Conservation (phyloP, 2,797 vertebrate genomes). For the Characodon lateralis region DNA sequence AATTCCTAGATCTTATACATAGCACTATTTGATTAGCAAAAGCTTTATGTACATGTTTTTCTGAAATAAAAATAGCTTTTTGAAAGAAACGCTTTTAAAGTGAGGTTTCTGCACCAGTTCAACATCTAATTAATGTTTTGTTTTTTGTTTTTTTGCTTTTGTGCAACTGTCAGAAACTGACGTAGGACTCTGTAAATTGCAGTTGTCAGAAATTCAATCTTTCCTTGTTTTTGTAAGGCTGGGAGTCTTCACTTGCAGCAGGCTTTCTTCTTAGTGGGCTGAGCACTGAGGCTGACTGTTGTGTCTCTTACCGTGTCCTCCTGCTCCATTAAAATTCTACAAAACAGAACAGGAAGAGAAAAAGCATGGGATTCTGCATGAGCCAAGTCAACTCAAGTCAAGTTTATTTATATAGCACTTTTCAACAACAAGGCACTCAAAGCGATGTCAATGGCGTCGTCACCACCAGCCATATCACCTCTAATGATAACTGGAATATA, state of each 20-base stretch:
- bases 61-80: slow-evolving; percentile 13
- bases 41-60: neutral
- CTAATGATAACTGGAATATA: neutral
- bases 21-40: neutral
- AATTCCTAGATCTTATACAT: neutral
- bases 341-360: slow-evolving; percentile 17
- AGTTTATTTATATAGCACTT: too few relatives aligned
- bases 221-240: neutral
- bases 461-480: neutral
- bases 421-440: too few relatives aligned
- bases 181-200: slow-evolving; percentile 2
- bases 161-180: neutral
- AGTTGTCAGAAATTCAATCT: neutral
- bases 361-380: neutral
- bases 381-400: neutral
- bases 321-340: slow-evolving; percentile 84
- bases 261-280: slow-evolving; percentile 81
- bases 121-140: slow-evolving; percentile 6
- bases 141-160: neutral
- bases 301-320: slow-evolving; percentile 86
- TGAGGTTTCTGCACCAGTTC: slow-evolving; percentile 1
- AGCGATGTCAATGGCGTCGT: neutral
- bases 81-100: neutral
- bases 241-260: slow-evolving; percentile 83
- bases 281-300: slow-evolving; percentile 77